Evolutionary conservation across 2,797 vertebrate species (phyloP), one percentile per base, ranked within the genome.

Genomic region (Botia almorhae): DNA sequence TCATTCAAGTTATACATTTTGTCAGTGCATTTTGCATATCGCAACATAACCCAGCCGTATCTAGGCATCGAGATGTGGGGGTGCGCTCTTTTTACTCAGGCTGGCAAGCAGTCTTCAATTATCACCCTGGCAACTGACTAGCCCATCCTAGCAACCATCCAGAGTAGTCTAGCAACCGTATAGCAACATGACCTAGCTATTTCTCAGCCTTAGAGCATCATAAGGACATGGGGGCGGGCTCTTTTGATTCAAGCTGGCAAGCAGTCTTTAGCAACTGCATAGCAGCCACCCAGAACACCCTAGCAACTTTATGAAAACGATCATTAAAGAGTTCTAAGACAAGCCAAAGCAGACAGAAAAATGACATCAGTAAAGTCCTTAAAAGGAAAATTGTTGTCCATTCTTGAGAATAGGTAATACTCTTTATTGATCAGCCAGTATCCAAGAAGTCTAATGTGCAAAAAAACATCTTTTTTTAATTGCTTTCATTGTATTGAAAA

Each of bases 71-170:
- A 63, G 60, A 16, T 16, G 29, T 63, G 60, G 60, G 13, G 43
- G 43, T 46, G 43, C 43, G 43, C 43, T 46, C 26, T 33, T 16
- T 63, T 61, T 23, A 61, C 58, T 58, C 53, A 8, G 21, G 56
- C 56, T 61, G 58, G 58, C 60, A 63, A 63, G 60, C 60, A 29
- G 23, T 33, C 60, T 63, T 63, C 29, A 63, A 63, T 29, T 29
- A 63, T 63, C 60, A 29, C 60, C 60, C 60, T 63, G 60, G 60
- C 26, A 63, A 63, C 60, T 29, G 60, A 26, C 26, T 63, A 63
- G 60, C 60, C 60, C 29, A 26, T 26, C 60, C 60, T 63, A 63
- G 60, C 29, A 63, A 63, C 60, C 60, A 63, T 33, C 29, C 60
- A 63, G 60, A 63, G 60, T 26, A 33, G 60, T 26, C 60, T 63